These are phyloP conservation scores for Parambassis ranga DNA, from an alignment of 2,797 vertebrate genomes.

Conservation along the genomic window DNA sequence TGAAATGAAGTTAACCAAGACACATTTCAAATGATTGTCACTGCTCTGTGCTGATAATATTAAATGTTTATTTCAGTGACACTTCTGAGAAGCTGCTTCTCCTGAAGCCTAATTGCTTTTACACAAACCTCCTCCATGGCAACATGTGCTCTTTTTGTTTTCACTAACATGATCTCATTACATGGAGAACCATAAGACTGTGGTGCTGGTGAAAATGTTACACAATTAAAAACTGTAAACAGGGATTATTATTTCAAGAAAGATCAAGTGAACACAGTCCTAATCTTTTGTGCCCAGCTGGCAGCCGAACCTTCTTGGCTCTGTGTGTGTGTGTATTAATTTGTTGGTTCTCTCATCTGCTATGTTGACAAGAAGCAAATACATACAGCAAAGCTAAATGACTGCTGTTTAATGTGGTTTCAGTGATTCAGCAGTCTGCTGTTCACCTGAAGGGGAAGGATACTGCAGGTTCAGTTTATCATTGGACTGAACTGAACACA, in stretches of 20 bases:
- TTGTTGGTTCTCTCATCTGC: conserved; percentile 46
- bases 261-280: conserved; percentile 34
- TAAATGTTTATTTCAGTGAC: conserved; percentile 9
- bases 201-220: conserved; percentile 14
- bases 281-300: conserved; percentile 47
- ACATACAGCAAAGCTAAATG: conserved; percentile 53
- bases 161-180: conserved; percentile 8
- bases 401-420: conserved; percentile 59
- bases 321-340: conserved; percentile 53
- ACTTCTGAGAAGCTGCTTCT: conserved; percentile 24
- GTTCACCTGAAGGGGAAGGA: conserved; percentile 53
- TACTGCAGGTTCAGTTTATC: conserved; percentile 35
- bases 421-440: conserved; percentile 44
- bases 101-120: conserved; percentile 10
- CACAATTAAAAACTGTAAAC: conserved; percentile 48
- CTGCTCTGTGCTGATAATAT: neutral
- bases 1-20: neutral
- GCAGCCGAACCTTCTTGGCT: conserved; percentile 20
- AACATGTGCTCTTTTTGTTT: neutral
- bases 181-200: neutral
- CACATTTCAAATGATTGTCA: conserved; percentile 14
- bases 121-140: neutral
- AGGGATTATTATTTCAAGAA: conserved; percentile 53
- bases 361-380: conserved; percentile 64
- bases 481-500: conserved; percentile 24